Evolutionary conservation across 2,888 invertebrate genomes (phyloP).

Genomic region (Danaus chrysippus): DNA sequence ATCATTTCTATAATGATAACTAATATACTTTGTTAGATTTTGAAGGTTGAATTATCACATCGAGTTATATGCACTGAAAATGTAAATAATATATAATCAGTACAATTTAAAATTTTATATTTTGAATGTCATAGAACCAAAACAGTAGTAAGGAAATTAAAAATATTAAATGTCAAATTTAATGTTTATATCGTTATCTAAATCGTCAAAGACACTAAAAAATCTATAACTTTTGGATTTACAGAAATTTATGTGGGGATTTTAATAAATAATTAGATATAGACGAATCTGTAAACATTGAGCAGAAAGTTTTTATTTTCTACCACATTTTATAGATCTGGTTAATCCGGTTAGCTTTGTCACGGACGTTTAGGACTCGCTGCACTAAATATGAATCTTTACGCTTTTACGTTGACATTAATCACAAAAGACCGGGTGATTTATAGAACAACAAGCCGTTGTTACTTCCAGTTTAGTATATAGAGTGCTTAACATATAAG

Average conservation of each 20-base stretch:
- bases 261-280: slow-evolving; percentile 65
- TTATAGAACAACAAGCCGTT: slow-evolving; percentile 58
- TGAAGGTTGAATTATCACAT: too few relatives aligned
- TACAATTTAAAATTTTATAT: too few relatives aligned
- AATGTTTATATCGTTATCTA: neutral
- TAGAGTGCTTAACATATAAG: slow-evolving; percentile 40
- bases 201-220: slow-evolving; percentile 35
- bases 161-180: neutral
- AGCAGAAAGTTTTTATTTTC: slow-evolving; percentile 65
- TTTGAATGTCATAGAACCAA: too few relatives aligned
- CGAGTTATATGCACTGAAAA: too few relatives aligned
- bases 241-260: slow-evolving; percentile 67
- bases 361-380: slow-evolving; percentile 50
- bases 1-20: slow-evolving; percentile 10
- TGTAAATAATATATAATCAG: too few relatives aligned
- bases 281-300: slow-evolving; percentile 67
- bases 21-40: neutral
- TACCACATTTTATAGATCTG: slow-evolving; percentile 54
- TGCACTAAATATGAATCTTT: slow-evolving; percentile 75
- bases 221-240: slow-evolving; percentile 39
- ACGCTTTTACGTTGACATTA: slow-evolving; percentile 70
- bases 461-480: slow-evolving; percentile 54
- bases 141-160: too few relatives aligned
- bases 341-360: slow-evolving; percentile 58
- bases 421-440: slow-evolving; percentile 73